Conservation (phyloP, 2,113 vertebrate genomes). For the Pterocles burchelli region DNA sequence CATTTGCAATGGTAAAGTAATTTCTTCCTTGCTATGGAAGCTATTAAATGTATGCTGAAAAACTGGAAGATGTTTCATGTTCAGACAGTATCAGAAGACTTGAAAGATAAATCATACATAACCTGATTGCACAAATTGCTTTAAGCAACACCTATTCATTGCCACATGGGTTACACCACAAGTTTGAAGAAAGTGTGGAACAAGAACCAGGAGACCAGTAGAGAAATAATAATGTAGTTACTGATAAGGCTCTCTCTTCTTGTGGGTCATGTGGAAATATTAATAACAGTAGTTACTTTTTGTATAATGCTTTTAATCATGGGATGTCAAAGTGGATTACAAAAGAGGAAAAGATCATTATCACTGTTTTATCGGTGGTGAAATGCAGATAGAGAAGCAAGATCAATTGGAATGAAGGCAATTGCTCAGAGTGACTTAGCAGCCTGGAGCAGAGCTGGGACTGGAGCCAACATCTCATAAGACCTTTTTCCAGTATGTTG, state of each 20-base stretch:
- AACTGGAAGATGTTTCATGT: background rate
- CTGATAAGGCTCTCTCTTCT: background rate
- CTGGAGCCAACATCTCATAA: background rate
- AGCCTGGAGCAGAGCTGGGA: background rate
- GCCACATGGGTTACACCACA: background rate
- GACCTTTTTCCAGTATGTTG: background rate
- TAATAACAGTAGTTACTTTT: background rate
- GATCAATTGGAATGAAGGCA: background rate
- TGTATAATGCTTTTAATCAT: background rate
- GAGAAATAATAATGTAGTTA: background rate
- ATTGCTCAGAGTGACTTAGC: background rate
- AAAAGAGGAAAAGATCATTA: background rate
- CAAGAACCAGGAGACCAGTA: background rate
- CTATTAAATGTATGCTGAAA: background rate
- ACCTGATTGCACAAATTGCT: background rate
- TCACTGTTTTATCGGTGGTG: background rate
- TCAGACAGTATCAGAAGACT: background rate
- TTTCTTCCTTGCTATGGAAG: background rate
- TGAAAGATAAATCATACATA: background rate
- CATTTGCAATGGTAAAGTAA: background rate
- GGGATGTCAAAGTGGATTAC: background rate
- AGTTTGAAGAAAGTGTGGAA: background rate
- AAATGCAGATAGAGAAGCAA: background rate
- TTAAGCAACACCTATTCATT: conserved; percentile 1
- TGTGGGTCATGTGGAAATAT: background rate